Conservation (phyloP, 2,888 invertebrate species). For the Hypolimnas misippus region DNA sequence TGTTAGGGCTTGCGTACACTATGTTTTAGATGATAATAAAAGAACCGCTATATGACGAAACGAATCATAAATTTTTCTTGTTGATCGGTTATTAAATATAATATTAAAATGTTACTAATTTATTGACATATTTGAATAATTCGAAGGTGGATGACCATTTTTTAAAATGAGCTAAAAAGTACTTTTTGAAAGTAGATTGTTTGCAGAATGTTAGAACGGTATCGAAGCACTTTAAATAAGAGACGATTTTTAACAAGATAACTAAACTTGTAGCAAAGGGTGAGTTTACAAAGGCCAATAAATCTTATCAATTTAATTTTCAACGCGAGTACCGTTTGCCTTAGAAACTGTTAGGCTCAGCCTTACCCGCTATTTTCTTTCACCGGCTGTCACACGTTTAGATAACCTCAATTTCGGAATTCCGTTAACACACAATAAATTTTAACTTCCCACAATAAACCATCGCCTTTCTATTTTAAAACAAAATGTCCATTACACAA, state of each 20-base stretch:
- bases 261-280: not conserved
- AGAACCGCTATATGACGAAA: too few species aligned
- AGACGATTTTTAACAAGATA: not conserved
- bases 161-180: not conserved
- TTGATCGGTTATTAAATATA: too few species aligned
- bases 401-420: conserved; percentile 46
- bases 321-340: conserved; percentile 10
- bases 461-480: conserved; percentile 45
- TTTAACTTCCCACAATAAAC: conserved; percentile 43
- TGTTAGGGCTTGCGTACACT: not conserved
- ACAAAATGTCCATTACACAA: conserved; percentile 44
- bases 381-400: conserved; percentile 38
- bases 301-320: conserved; percentile 12
- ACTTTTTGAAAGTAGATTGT: too few species aligned
- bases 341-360: conserved; percentile 23
- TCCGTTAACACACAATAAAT: conserved; percentile 46
- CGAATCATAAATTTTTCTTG: too few species aligned
- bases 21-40: not conserved
- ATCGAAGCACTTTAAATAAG: too few species aligned
- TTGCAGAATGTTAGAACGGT: too few species aligned
- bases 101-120: too few species aligned
- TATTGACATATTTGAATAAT: too few species aligned
- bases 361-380: conserved; percentile 30
- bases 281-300: not conserved
- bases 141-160: too few species aligned